These are phyloP conservation scores for Catostomus latipinnis DNA, from an alignment of 2,797 vertebrate genomes.

Conservation along the genomic window DNA sequence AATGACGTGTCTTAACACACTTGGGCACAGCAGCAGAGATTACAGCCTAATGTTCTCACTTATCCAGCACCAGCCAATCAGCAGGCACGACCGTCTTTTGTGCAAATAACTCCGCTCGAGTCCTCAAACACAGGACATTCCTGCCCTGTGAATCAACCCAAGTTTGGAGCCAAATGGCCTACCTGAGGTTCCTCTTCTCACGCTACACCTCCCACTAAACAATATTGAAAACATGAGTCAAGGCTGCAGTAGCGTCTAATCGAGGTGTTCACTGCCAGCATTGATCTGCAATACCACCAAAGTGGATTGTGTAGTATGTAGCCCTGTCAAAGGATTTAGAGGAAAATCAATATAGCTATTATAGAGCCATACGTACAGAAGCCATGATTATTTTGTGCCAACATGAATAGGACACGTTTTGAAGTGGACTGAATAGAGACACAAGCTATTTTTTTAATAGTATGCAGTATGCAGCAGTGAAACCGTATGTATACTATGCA, in stretches of 20 bases:
- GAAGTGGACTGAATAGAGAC: not conserved
- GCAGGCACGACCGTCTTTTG: conserved; percentile 14
- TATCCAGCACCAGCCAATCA: conserved; percentile 28
- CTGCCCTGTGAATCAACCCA: conserved; percentile 50
- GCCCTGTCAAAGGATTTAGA: conserved; percentile 28
- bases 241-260: conserved; percentile 46
- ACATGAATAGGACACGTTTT: not conserved
- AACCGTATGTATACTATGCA: no score
- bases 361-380: conserved; percentile 13
- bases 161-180: conserved; percentile 38
- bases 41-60: conserved; percentile 19
- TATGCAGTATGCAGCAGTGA: no score
- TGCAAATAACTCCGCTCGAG: conserved; percentile 31
- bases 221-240: conserved; percentile 39
- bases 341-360: conserved; percentile 54
- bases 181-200: conserved; percentile 51
- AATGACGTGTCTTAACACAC: conserved; percentile 10
- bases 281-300: conserved; percentile 41
- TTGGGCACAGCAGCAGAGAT: conserved; percentile 10
- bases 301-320: conserved; percentile 19
- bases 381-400: not conserved
- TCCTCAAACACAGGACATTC: conserved; percentile 50
- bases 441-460: not conserved
- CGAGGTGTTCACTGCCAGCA: not conserved
- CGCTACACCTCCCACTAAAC: conserved; percentile 22